Evolutionary conservation across 2,113 vertebrate species (phyloP).

Genomic region (Rhinolophus sinicus): DNA sequence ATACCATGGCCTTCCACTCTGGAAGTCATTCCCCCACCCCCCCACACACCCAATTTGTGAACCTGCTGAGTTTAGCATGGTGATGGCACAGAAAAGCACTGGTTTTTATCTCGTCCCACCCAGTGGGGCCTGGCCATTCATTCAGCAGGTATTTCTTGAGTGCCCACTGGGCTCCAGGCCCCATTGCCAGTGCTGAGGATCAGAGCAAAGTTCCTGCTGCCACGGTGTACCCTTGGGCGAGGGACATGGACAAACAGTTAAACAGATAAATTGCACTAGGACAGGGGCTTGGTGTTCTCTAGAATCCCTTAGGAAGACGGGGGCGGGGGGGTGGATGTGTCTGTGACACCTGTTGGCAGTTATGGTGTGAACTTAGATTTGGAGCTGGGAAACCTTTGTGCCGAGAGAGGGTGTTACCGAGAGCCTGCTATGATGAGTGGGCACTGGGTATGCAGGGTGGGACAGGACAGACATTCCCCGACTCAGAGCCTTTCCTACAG

Average conservation of each 20-base stretch:
- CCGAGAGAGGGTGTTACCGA: neutral
- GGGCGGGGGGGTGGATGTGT: neutral
- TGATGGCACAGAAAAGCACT: neutral
- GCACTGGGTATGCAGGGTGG: neutral
- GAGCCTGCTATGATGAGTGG: neutral
- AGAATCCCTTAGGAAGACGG: neutral
- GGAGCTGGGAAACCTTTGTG: slow-evolving; percentile 15
- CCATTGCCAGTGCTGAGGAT: rapidly evolving
- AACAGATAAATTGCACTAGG: neutral
- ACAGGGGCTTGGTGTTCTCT: neutral
- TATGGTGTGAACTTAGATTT: neutral
- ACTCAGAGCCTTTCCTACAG: neutral
- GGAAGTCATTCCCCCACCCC: neutral
- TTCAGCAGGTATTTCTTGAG: slow-evolving; percentile 65
- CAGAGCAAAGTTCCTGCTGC: slow-evolving; percentile 66
- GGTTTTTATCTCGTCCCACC: slow-evolving; percentile 26
- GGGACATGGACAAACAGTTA: slow-evolving; percentile 4
- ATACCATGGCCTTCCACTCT: rapidly evolving
- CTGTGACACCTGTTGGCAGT: neutral
- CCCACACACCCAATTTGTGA: neutral
- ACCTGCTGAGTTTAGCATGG: neutral
- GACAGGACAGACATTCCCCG: neutral
- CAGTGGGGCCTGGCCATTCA: slow-evolving; percentile 46
- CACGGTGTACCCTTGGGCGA: neutral
- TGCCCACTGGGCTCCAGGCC: neutral